Base-by-base conservation (phyloP, 1,140 invertebrate species). In the Rhizoglyphus robini region DNA sequence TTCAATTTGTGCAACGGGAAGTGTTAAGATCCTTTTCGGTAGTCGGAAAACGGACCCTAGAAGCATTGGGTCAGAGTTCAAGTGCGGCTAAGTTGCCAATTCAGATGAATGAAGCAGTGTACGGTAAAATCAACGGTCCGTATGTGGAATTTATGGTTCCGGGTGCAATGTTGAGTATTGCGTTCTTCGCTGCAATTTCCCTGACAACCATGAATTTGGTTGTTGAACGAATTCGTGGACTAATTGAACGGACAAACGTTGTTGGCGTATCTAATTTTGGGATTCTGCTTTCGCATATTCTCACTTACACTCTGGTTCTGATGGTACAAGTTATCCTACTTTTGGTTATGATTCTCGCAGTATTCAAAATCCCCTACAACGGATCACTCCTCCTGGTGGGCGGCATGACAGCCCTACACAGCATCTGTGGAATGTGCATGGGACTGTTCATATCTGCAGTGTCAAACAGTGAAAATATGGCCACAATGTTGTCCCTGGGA, bases 91-190 rank as follows among this genome's bases (percentile, higher is more conserved):
- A 70, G 48, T 48, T 70, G 23, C 69, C 69, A 5, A 20, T 11
- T 15, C 15, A 66, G 62, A 4, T 89, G 71, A 79, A 61, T 47
- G 41, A 41, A 49, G 59, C 66, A 11, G 38, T 67, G 18, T 67
- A 67, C 27, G 66, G 66, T 3, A 20, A 34, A 20, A 11, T 58
- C 2, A 27, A 63, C 1, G 51, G 61, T 11, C 31, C 34, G 74
- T 95, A 94, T 73, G 92, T 88, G 1, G 88, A 95, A 76, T 96
- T 95, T 76, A 91, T 94, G 67, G 90, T 91, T 31, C 91, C 92
- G 41, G 92, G 91, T 69, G 87, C 95, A 63, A 91, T 95, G 73
- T 78, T 95, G 67, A 38, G 89, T 18, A 93, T 95, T 72, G 88
- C 92, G 0, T 96, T 93, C 79, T 95, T 95, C 81, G 81, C 96